Evolutionary conservation across 1,140 invertebrate species (phyloP).

Genomic region (Proctacanthus coquilletti): DNA sequence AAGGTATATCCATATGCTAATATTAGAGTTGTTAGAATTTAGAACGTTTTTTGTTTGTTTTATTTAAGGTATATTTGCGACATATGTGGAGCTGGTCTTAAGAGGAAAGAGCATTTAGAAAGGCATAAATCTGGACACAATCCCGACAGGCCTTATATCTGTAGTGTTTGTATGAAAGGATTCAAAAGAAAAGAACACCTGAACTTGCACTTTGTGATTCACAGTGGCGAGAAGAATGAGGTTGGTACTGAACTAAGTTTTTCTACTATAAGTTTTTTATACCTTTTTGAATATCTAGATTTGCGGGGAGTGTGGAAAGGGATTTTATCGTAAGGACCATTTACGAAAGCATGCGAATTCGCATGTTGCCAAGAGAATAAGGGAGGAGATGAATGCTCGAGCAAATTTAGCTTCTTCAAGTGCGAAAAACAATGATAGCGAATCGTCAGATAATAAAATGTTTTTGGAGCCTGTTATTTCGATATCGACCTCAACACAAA

Average conservation of each 20-base stretch:
- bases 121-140: conserved; percentile 63
- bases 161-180: conserved; percentile 57
- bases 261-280: background rate
- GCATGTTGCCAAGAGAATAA: conserved; percentile 51
- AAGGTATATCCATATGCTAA: conserved; percentile 39
- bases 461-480: background rate
- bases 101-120: conserved; percentile 64
- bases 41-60: too few species aligned
- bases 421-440: background rate
- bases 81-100: conserved; percentile 41
- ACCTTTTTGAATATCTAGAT: conserved; percentile 7
- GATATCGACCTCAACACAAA: background rate
- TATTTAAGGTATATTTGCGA: conserved; percentile 39
- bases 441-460: background rate
- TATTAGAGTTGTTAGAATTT: background rate
- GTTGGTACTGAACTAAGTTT: conserved; percentile 16
- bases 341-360: conserved; percentile 59
- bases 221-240: conserved; percentile 67
- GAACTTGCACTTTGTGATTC: conserved; percentile 63
- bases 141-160: conserved; percentile 60
- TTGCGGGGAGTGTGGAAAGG: conserved; percentile 48
- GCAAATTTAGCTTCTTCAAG: background rate
- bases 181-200: conserved; percentile 69
- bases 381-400: conserved; percentile 37
- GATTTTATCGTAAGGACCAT: conserved; percentile 72